phyloP scores from a whole-genome alignment of 2,888 invertebrate species.

The Agrenia bidenticulata region DNA sequence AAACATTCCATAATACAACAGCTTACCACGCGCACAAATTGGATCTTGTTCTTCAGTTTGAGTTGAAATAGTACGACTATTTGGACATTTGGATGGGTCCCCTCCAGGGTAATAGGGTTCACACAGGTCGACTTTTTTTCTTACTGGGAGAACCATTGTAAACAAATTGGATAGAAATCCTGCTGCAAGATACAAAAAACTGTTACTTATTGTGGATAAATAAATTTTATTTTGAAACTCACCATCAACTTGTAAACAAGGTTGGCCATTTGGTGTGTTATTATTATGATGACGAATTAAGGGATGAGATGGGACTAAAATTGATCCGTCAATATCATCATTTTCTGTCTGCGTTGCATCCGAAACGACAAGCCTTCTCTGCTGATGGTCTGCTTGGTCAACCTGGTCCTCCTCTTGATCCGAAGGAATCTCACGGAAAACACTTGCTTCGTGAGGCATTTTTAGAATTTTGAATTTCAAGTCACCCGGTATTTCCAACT shows the following conservation, averaged over 20 bases:
- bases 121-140: neutral
- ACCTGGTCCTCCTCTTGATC: constrained; percentile 20
- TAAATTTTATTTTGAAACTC: too few relatives aligned
- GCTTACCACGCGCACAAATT: constrained; percentile 40
- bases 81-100: neutral
- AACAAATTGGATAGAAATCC: constrained; percentile 38
- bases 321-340: constrained; percentile 19
- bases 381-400: neutral
- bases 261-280: neutral
- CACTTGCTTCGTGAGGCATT: constrained; percentile 14
- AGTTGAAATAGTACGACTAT: constrained; percentile 28
- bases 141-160: constrained; percentile 33
- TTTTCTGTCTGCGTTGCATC: constrained; percentile 42
- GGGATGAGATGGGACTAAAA: neutral
- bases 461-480: too few relatives aligned
- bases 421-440: neutral
- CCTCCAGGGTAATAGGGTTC: neutral
- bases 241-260: neutral
- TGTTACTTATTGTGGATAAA: too few relatives aligned
- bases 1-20: too few relatives aligned
- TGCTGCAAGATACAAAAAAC: constrained; percentile 25
- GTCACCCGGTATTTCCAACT: too few relatives aligned
- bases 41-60: constrained; percentile 48
- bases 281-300: neutral
- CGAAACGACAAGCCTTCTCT: constrained; percentile 10